A percentile compares a stretch with the other conserved stretches of the same genome.
phyloP scores from a whole-genome alignment of 1,140 invertebrate species.

The Drosophila teissieri region DNA sequence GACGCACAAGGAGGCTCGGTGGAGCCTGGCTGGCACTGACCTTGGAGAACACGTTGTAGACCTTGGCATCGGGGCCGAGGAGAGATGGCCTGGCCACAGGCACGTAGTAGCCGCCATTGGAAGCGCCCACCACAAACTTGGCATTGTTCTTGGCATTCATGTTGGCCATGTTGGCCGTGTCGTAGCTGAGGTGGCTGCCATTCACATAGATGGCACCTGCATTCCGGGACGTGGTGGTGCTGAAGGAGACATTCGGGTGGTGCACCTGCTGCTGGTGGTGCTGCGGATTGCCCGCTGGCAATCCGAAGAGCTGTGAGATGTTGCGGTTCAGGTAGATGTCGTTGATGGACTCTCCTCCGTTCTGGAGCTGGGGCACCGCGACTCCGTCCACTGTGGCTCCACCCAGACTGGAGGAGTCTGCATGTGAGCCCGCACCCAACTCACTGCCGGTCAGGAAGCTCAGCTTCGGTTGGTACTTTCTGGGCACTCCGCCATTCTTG shows the following conservation, averaged over 20 bases:
- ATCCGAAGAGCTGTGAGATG: conserved; percentile 72
- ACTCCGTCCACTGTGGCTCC: conserved; percentile 20
- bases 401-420: conserved; percentile 35
- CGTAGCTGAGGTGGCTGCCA: conserved; percentile 62
- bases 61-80: conserved; percentile 65
- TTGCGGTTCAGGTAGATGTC: conserved; percentile 82
- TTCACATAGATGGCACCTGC: conserved; percentile 74
- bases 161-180: conserved; percentile 65
- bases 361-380: conserved; percentile 3
- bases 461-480: conserved; percentile 66
- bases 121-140: conserved; percentile 44
- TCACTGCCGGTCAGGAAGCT: conserved; percentile 62
- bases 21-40: conserved; percentile 61
- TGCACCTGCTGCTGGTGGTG: conserved; percentile 32
- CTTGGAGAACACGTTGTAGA: conserved; percentile 82
- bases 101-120: conserved; percentile 69
- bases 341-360: conserved; percentile 72
- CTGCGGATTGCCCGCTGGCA: conserved; percentile 30
- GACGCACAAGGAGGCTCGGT: conserved; percentile 65
- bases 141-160: conserved; percentile 71
- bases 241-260: conserved; percentile 80
- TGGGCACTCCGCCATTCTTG: conserved; percentile 60
- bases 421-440: conserved; percentile 22
- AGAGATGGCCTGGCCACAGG: conserved; percentile 60
- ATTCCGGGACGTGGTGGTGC: conserved; percentile 62